These are phyloP conservation scores for Megaceryle maxima DNA, from an alignment of 2,113 vertebrate genomes.

Conservation along the genomic window DNA sequence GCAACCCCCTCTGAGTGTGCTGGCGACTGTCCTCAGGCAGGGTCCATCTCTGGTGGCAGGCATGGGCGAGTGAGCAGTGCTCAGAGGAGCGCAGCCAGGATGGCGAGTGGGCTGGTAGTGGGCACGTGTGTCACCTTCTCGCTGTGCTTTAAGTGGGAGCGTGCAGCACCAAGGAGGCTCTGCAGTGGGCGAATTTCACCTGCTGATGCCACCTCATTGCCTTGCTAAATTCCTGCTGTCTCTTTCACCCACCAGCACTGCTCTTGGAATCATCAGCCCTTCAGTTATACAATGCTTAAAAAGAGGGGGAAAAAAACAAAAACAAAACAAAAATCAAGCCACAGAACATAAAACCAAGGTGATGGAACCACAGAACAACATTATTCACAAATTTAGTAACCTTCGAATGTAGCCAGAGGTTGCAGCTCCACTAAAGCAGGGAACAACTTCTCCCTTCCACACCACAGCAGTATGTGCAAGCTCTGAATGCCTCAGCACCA, in stretches of 20 bases:
- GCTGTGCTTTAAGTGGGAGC: not conserved
- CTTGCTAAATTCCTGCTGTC: not conserved
- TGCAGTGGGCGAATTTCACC: conserved; percentile 29
- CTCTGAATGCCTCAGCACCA: not conserved
- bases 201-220: conserved; percentile 15
- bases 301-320: not conserved
- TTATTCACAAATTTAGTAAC: not conserved
- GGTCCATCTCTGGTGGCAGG: not conserved
- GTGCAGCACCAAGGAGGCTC: not conserved
- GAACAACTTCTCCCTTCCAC: not conserved
- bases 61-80: not conserved
- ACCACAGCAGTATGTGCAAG: rapidly evolving
- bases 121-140: not conserved
- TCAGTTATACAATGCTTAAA: not conserved
- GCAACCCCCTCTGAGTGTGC: rapidly evolving
- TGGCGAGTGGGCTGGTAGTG: not conserved
- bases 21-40: no score
- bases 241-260: conserved; percentile 16
- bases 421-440: not conserved
- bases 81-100: not conserved
- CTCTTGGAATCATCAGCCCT: not conserved
- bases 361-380: not conserved
- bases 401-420: not conserved
- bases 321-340: not conserved
- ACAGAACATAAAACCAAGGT: not conserved